Conservation (phyloP, 2,113 vertebrate species). For the Engraulis encrasicolus region DNA sequence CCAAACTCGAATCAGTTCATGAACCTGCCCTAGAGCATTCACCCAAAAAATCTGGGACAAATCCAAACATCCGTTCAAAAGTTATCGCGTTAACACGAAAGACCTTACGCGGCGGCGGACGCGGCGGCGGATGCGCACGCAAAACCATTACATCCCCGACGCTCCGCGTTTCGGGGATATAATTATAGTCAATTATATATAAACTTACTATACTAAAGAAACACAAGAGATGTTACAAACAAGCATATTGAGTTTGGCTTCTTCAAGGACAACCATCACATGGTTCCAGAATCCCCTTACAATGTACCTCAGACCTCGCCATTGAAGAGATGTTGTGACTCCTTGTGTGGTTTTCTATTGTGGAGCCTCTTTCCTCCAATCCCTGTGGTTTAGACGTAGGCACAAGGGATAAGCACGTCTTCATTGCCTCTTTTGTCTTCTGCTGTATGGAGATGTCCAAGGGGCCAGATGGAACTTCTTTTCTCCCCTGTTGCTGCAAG, state of each 20-base stretch:
- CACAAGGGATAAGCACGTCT: not conserved
- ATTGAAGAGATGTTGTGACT: not conserved
- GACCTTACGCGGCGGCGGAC: too few species aligned
- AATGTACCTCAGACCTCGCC: not conserved
- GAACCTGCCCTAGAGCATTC: too few species aligned
- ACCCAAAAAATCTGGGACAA: too few species aligned
- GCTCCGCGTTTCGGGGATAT: too few species aligned
- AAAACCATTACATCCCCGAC: too few species aligned
- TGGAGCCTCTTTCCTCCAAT: not conserved
- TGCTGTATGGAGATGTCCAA: not conserved
- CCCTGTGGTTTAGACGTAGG: too few species aligned
- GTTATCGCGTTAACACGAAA: too few species aligned
- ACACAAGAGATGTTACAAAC: not conserved
- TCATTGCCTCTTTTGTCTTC: not conserved
- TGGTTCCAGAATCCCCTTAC: not conserved
- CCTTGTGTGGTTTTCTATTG: not conserved
- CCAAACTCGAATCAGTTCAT: too few species aligned
- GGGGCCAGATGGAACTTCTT: not conserved
- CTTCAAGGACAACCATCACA: not conserved
- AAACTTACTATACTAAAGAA: not conserved
- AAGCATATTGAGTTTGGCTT: not conserved
- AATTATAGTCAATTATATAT: not conserved
- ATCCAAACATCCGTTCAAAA: too few species aligned
- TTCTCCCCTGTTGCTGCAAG: not conserved
- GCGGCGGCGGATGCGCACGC: too few species aligned